Percentiles rank a stretch among this genome's conserved stretches.
Evolutionary conservation across 2,888 invertebrate genomes (phyloP).

Genomic region (Synanthedon vespiformis): DNA sequence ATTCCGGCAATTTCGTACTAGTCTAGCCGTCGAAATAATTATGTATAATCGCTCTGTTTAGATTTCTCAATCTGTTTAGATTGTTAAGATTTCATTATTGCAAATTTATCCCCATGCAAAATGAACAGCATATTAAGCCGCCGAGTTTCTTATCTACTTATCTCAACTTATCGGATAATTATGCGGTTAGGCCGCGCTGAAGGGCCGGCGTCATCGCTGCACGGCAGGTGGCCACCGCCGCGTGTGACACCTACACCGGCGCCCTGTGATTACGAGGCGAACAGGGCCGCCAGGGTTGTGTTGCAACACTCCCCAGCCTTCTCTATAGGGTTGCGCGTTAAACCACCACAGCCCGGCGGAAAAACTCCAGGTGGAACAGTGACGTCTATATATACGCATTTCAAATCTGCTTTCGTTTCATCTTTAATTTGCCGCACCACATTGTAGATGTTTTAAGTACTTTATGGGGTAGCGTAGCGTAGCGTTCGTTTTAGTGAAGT

Average conservation of each 20-base stretch:
- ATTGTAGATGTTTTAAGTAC: no score
- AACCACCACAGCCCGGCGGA: conserved; percentile 48
- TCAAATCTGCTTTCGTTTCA: neutral
- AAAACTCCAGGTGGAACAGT: conserved; percentile 65
- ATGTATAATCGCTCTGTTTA: no score
- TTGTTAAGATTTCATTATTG: no score
- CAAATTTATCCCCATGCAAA: no score
- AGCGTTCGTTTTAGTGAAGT: no score
- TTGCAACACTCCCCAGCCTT: conserved; percentile 72
- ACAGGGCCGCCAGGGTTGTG: conserved; percentile 72
- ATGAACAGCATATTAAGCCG: no score
- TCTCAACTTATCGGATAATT: no score
- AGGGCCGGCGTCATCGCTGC: conserved; percentile 82
- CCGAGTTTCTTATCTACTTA: no score
- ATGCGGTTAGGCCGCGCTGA: conserved; percentile 70
- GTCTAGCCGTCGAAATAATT: no score
- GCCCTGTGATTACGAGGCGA: conserved; percentile 90
- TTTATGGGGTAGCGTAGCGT: no score
- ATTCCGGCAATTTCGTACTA: no score
- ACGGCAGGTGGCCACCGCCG: conserved; percentile 80
- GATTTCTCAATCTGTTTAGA: no score
- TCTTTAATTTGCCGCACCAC: neutral
- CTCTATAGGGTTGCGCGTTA: conserved; percentile 72
- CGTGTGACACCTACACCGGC: conserved; percentile 81
- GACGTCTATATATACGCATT: neutral